Percentiles rank a stretch among this genome's conserved stretches.
These are phyloP conservation scores for Chromis chromis DNA, from an alignment of 2,797 vertebrate species.

Conservation along the genomic window DNA sequence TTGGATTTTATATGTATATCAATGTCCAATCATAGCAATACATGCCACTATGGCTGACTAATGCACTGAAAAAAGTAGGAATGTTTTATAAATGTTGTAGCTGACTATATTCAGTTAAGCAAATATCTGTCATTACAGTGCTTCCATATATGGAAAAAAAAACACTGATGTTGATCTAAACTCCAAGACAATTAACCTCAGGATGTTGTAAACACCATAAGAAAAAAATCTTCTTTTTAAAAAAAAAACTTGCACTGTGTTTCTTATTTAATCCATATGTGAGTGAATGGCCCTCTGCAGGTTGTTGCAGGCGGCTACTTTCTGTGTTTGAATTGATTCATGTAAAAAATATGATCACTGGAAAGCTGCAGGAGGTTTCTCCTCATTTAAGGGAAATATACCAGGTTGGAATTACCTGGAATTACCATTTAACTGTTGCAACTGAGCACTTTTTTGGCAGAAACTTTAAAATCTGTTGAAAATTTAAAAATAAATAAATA, in stretches of 20 bases:
- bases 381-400: background rate
- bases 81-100: background rate
- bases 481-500: too few relatives aligned
- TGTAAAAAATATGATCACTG: background rate
- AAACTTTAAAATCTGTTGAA: too few relatives aligned
- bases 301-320: constrained; percentile 4
- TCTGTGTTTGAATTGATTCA: background rate
- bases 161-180: background rate
- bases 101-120: background rate
- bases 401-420: constrained; percentile 16
- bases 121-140: background rate
- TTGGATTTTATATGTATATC: background rate
- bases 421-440: constrained; percentile 16
- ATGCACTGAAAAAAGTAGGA: background rate
- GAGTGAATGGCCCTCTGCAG: background rate
- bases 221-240: background rate
- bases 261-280: background rate
- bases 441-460: too few relatives aligned
- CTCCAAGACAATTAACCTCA: background rate
- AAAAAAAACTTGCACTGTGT: background rate
- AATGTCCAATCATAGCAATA: too few relatives aligned
- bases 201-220: background rate
- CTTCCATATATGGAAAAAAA: background rate
- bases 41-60: background rate
- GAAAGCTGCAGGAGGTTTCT: background rate